These are phyloP conservation scores for Stenchaetothrips biformis DNA, from an alignment of 2,888 invertebrate genomes.

Conservation along the genomic window DNA sequence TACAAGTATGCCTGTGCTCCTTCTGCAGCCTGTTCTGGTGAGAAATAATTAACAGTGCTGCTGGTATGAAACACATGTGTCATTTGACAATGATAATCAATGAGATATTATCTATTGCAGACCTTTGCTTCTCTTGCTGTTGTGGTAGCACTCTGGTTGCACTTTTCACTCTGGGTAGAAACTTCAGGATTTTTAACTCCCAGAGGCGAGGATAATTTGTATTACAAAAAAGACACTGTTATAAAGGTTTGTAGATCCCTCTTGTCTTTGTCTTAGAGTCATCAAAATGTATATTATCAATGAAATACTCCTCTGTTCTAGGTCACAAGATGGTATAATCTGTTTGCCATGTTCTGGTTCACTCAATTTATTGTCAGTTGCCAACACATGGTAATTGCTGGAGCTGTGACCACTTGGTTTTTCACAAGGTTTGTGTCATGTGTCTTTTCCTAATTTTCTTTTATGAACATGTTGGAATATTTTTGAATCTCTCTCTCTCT, in stretches of 20 bases:
- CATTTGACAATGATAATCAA: not conserved
- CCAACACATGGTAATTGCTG: slow-evolving; percentile 63
- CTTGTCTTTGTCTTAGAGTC: slow-evolving; percentile 3
- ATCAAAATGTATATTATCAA: slow-evolving; percentile 20
- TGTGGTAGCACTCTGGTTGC: slow-evolving; percentile 54
- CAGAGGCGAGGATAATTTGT: slow-evolving; percentile 40
- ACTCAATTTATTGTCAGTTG: slow-evolving; percentile 62
- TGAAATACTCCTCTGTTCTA: slow-evolving; percentile 35
- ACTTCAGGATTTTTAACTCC: slow-evolving; percentile 52
- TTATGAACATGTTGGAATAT: not conserved
- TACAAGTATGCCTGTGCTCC: slow-evolving; percentile 55
- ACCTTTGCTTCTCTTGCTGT: slow-evolving; percentile 54
- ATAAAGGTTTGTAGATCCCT: slow-evolving; percentile 43
- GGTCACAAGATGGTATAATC: slow-evolving; percentile 50
- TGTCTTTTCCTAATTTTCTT: not conserved
- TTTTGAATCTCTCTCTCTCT: not conserved
- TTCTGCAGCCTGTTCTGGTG: slow-evolving; percentile 59
- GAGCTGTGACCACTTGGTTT: slow-evolving; percentile 62
- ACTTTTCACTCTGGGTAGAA: slow-evolving; percentile 58
- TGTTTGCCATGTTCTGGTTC: slow-evolving; percentile 61
- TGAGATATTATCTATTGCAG: slow-evolving; percentile 41
- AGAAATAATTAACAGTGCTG: not conserved
- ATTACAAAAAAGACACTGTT: slow-evolving; percentile 46
- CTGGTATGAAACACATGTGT: not conserved
- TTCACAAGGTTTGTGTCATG: slow-evolving; percentile 52